These are phyloP conservation scores for Grantiella picta DNA, from an alignment of 2,113 vertebrate species.

Conservation along the genomic window DNA sequence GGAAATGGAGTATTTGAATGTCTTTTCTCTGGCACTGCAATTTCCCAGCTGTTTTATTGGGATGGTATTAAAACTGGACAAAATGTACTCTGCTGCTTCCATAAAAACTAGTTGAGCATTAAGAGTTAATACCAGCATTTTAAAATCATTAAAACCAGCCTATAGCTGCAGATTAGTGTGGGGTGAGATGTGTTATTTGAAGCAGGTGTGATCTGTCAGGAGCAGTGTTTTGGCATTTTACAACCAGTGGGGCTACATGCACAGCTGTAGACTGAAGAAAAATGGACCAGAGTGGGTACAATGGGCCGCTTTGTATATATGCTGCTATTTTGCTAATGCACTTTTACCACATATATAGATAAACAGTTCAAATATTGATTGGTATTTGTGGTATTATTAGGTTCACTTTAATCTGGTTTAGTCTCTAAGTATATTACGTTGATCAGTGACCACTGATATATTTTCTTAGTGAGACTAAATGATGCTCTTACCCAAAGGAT, in stretches of 20 bases:
- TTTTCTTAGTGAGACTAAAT: conserved; percentile 52
- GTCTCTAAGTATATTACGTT: conserved; percentile 49
- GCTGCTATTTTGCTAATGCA: conserved; percentile 58
- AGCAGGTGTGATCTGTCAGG: conserved; percentile 65
- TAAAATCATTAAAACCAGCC: conserved; percentile 68
- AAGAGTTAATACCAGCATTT: conserved; percentile 71
- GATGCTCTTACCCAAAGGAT: conserved; percentile 27
- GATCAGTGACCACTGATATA: conserved; percentile 46
- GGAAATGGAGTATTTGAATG: conserved; percentile 78
- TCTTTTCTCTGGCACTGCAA: conserved; percentile 72
- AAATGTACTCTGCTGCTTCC: conserved; percentile 73
- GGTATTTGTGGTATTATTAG: conserved; percentile 42
- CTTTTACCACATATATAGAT: conserved; percentile 53
- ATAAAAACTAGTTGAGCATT: conserved; percentile 73
- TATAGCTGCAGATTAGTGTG: conserved; percentile 51
- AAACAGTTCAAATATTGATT: conserved; percentile 60
- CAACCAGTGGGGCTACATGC: conserved; percentile 36
- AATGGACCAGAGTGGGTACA: conserved; percentile 31
- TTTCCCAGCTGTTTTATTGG: conserved; percentile 77
- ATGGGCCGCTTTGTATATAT: conserved; percentile 60
- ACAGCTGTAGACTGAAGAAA: conserved; percentile 62
- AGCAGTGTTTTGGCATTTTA: conserved; percentile 72
- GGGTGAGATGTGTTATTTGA: conserved; percentile 64
- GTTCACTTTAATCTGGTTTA: conserved; percentile 50
- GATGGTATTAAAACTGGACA: conserved; percentile 73